These are phyloP conservation scores for Junonia oenone DNA, from an alignment of 2,888 invertebrate genomes.

Conservation along the genomic window DNA sequence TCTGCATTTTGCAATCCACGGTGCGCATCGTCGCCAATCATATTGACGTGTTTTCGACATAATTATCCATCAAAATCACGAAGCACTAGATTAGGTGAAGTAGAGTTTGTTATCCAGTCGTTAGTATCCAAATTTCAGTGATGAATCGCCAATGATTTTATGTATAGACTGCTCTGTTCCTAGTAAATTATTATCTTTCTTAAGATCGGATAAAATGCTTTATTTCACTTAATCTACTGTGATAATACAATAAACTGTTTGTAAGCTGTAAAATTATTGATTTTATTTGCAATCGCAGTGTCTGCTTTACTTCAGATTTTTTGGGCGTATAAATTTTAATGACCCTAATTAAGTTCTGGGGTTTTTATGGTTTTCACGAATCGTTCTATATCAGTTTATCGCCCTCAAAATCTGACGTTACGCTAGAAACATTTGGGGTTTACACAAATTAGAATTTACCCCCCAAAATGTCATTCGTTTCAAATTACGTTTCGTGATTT, in stretches of 20 bases:
- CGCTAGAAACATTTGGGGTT: slow-evolving; percentile 45
- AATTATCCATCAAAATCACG: slow-evolving; percentile 40
- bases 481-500: slow-evolving; percentile 37
- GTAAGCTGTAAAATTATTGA: slow-evolving; percentile 25
- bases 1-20: slow-evolving; percentile 39
- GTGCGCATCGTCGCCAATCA: slow-evolving; percentile 31
- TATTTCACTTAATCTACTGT: slow-evolving; percentile 68
- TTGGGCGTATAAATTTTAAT: slow-evolving; percentile 38
- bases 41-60: slow-evolving; percentile 70
- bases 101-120: slow-evolving; percentile 37
- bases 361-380: slow-evolving; percentile 3
- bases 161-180: slow-evolving; percentile 69
- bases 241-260: slow-evolving; percentile 32
- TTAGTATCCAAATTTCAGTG: slow-evolving; percentile 70
- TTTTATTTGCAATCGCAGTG: slow-evolving; percentile 34
- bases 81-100: slow-evolving; percentile 68
- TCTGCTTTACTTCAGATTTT: slow-evolving; percentile 56
- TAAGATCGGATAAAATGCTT: slow-evolving; percentile 46
- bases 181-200: slow-evolving; percentile 56
- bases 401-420: slow-evolving; percentile 53
- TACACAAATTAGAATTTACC: slow-evolving; percentile 23
- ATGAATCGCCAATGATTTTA: slow-evolving; percentile 74
- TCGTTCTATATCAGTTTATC: slow-evolving; percentile 31
- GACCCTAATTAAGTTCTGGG: neutral
- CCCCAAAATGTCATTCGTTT: slow-evolving; percentile 28